A percentile compares a stretch with the other conserved stretches of the same genome.
Conservation (phyloP, 2,888 invertebrate genomes). For the Heteropelma amictum region DNA sequence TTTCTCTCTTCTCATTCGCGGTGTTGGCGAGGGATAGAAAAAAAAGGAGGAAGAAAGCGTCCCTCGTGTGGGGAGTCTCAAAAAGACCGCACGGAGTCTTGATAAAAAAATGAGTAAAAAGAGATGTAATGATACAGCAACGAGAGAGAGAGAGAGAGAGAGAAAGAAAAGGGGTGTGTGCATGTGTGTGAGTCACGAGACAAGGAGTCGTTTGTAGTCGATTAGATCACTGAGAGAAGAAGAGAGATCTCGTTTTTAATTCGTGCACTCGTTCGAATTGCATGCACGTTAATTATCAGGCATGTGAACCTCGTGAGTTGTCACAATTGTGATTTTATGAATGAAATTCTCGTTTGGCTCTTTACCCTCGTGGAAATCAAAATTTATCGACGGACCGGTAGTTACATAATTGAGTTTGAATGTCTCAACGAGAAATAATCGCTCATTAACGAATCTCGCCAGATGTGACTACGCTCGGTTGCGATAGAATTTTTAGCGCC, state of each 20-base stretch:
- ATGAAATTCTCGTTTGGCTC: not conserved
- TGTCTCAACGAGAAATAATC: no score
- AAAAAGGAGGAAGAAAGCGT: conserved; percentile 30
- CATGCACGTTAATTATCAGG: conserved; percentile 2
- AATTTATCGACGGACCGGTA: no score
- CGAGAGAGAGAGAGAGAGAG: conserved; percentile 16
- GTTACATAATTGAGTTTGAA: no score
- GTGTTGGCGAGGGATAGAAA: conserved; percentile 13
- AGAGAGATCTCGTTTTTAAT: conserved; percentile 19
- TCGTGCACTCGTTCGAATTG: conserved; percentile 5
- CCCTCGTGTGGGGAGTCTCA: conserved; percentile 42
- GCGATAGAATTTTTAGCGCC: no score
- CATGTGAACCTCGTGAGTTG: conserved; percentile 7
- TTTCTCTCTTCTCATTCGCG: conserved; percentile 5
- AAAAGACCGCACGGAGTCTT: conserved; percentile 35
- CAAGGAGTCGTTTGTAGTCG: conserved; percentile 55
- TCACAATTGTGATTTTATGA: not conserved
- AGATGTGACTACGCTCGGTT: no score
- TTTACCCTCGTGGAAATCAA: not conserved
- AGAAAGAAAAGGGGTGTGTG: conserved; percentile 14
- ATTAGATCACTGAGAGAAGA: conserved; percentile 46
- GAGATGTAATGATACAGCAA: conserved; percentile 33
- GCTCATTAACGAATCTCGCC: no score
- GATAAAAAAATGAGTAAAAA: conserved; percentile 39
- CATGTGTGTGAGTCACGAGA: conserved; percentile 45